Percentiles rank a stretch among this genome's conserved stretches.
phyloP scores from a whole-genome alignment of 53 echinoderm and acorn worm species.

The Crossaster papposus region DNA sequence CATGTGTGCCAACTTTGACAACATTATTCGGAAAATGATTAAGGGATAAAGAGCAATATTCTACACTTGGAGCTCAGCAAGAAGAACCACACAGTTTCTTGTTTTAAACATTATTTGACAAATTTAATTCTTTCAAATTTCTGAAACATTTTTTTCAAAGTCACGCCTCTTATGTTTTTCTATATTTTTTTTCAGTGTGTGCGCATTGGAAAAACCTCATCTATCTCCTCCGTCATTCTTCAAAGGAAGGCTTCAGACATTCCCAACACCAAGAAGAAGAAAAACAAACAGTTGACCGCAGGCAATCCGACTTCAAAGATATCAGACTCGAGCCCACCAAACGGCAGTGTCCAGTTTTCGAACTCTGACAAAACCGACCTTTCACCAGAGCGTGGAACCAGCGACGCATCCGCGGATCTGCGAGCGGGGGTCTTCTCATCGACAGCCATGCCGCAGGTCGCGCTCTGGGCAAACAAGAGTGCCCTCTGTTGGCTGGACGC shows the following conservation, averaged over 20 bases:
- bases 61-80: too few species aligned
- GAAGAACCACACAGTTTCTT: too few species aligned
- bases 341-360: neutral
- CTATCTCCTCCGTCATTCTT: constrained; percentile 43
- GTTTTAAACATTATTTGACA: too few species aligned
- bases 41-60: too few species aligned
- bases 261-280: constrained; percentile 56
- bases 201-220: constrained; percentile 11
- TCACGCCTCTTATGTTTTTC: too few species aligned
- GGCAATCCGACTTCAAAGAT: neutral
- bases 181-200: constrained; percentile 58
- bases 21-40: too few species aligned
- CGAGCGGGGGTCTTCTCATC: neutral
- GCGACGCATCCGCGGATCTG: neutral
- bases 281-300: neutral
- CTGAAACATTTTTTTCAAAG: too few species aligned
- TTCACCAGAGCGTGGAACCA: neutral
- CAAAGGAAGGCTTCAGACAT: constrained; percentile 69
- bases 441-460: neutral
- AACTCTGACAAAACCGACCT: neutral
- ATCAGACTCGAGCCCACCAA: neutral
- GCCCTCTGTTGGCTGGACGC: constrained; percentile 94
- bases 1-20: too few species aligned
- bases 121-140: too few species aligned
- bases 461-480: constrained; percentile 75